Base-by-base conservation (phyloP, 2,113 vertebrate genomes). In the Brachionichthys hirsutus region DNA sequence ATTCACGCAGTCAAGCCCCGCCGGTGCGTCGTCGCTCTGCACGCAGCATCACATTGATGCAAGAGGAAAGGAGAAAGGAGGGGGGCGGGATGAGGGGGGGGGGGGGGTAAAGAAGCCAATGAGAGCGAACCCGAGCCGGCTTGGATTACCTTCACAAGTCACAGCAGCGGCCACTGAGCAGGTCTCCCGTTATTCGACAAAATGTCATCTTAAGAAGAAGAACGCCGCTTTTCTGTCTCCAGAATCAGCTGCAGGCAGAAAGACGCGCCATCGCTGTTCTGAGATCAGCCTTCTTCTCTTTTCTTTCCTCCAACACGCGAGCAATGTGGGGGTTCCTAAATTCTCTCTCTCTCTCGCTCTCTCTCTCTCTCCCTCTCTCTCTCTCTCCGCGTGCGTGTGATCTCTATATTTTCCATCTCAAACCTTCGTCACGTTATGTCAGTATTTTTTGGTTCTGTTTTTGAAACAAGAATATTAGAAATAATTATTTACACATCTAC, bases 11-110 rank as follows among this genome's bases (percentile, higher is more conserved):
- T 75, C 61, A 74, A 54, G 67, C 13, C 61, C 71, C 61, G 15
- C 19, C 82, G 77, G 84, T 79, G 84, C 81, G 81, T 67, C 83
- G 65, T 57, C 73, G 67, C 59, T 62, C 71, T 55, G 70, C 81
- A 78, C 73, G 77, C 86, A 81, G 62, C 70, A 67, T 75, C 75
- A 55, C 65, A 63, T 42, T 43, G 85, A 78, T 71, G 77, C 66
- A 54, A 49, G 42, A 68, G 68, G 63, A 44, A 34, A 36, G 45
- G 16, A 35, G 24, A 17, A 45, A 64, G 5, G 24, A 49, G 24
- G 16, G n/a, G 12, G n/a, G n/a, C n/a, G n/a, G n/a, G n/a, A 45
- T 62, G 5, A 19, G 45, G 24, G 16, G n/a, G 12, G 47, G 64
- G 5, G 24, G 45, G 24, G 16, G n/a, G 12, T 4, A 8, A 48